Evolutionary conservation across 2,888 invertebrate genomes (phyloP), one percentile per base, ranked within the genome.

Genomic region (Lamproptera curius): DNA sequence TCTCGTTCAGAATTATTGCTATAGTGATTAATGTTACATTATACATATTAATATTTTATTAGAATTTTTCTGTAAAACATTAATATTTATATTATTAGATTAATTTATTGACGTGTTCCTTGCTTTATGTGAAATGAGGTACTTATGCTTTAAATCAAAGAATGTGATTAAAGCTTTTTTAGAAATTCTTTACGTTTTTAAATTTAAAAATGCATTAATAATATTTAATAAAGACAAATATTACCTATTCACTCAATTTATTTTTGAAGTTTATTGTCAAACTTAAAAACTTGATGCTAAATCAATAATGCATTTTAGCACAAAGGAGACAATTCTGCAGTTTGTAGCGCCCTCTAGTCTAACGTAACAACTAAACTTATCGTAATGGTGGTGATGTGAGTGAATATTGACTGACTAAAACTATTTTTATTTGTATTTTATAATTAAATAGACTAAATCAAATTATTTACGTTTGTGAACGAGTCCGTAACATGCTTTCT

Each of bases 401-500:
- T 50, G 43, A 74, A 58, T 70, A 71, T 67, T 69, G 77, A 79
- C 73, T 75, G 77, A 77, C 66, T 63, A 62, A 61, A 67, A 73
- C 65, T 76, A 78, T 74, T 76, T 80, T 79, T 79, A 75, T 73
- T 76, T 71, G 68, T 74, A 73, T 76, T 75, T 77, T 75, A 56
- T 69, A 68, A 63, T 59, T 71, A 72, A 65, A 66, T 69, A 74
- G 63, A 55, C 57, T 63, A 66, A 70, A 71, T 66, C 57, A 53
- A 62, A 60, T 59, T 60, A 67, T 58, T 60, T 66, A 67, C 61
- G 67, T 61, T 69, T 63, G 78, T 74, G 83, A 80, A 84, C 63
- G 75, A 65, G 79, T 81, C 80, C 84, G 70, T 83, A 91, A 88
- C 89, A 92, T 92, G 92, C 90, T 88, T 86, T 90, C 91, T 82